Conservation (phyloP, 2,888 invertebrate genomes). For the Microplitis manilae region DNA sequence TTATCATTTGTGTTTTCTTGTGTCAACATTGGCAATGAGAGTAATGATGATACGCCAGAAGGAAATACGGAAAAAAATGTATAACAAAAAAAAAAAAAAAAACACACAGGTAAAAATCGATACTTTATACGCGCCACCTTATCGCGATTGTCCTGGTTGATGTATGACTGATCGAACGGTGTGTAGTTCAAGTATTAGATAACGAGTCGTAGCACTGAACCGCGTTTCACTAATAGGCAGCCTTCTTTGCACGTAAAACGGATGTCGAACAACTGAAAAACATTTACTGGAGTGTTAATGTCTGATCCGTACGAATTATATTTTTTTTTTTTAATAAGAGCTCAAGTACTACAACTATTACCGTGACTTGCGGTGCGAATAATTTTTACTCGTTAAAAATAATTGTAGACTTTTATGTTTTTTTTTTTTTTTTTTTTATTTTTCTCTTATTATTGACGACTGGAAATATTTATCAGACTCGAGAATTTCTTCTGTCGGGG, state of each 20-base stretch:
- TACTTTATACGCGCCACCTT: slow-evolving; percentile 51
- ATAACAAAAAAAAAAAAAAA: background rate
- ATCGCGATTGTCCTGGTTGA: slow-evolving; percentile 57
- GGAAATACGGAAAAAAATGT: background rate
- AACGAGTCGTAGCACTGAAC: slow-evolving; percentile 43
- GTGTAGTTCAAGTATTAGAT: slow-evolving; percentile 47
- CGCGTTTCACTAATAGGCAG: slow-evolving; percentile 26
- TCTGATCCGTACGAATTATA: background rate
- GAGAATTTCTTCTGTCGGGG: no score
- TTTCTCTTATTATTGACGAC: no score
- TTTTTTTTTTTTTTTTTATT: background rate
- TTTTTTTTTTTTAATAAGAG: background rate
- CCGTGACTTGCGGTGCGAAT: background rate
- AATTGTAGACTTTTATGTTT: background rate
- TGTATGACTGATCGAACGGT: slow-evolving; percentile 41
- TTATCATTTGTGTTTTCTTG: background rate
- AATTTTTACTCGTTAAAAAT: slow-evolving; percentile 11
- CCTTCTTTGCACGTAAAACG: slow-evolving; percentile 9
- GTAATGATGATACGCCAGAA: background rate
- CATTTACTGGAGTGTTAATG: slow-evolving; percentile 32
- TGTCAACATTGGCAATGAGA: slow-evolving; percentile 2
- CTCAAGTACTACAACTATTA: background rate
- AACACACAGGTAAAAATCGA: slow-evolving; percentile 50
- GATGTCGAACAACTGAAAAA: slow-evolving; percentile 30
- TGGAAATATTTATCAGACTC: no score